Evolutionary conservation across 1,140 invertebrate genomes (phyloP), one percentile per base, ranked within the genome.

Genomic region (Drosophila paulistorum): DNA sequence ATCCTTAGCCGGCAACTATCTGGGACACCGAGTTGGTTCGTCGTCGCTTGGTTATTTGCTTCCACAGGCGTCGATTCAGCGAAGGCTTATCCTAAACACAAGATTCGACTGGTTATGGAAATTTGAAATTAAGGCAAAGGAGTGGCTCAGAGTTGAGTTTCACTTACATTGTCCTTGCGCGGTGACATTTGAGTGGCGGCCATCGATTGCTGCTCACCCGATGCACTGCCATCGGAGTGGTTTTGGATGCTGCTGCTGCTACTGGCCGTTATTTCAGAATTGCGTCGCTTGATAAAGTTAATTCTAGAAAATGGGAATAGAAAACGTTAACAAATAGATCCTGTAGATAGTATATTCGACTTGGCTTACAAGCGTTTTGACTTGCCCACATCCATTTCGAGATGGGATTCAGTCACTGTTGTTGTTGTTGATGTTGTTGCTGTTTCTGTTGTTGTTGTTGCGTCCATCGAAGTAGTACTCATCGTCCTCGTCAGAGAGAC

Each of bases 31-130:
- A 91, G 45, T 92, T 90, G 71, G 91, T 90, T 83, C 93, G 91
- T 77, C 93, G 91, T 77, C 93, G 86, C 91, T 93, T 93, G 60
- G 93, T 94, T 69, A 94, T 90, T 71, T 94, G 93, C 74, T 93
- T 94, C 93, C 93, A 94, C 68, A 94, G 92, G 68, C 93, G 91
- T 62, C 93, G 91, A 78, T 94, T 93, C 61, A 92, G 69, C 90
- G 82, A 91, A 71, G 93, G 93, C 81, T 93, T 94, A 71, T 94
- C 93, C 93, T 94, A 64, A 1, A 78, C 10, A 45, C 4, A 58
- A 13, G 57, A 58, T 17, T 42, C 30, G 10, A 3, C 1, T 33
- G 42, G 20, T 9, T 39, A 17, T 23, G 23, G 26, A 30, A 30
- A 30, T 5, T 30, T 30, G 26, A n/a, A 9, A 1, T 23, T 26